Evolutionary conservation across 2,888 invertebrate genomes (phyloP).

Genomic region (Tillus elongatus): DNA sequence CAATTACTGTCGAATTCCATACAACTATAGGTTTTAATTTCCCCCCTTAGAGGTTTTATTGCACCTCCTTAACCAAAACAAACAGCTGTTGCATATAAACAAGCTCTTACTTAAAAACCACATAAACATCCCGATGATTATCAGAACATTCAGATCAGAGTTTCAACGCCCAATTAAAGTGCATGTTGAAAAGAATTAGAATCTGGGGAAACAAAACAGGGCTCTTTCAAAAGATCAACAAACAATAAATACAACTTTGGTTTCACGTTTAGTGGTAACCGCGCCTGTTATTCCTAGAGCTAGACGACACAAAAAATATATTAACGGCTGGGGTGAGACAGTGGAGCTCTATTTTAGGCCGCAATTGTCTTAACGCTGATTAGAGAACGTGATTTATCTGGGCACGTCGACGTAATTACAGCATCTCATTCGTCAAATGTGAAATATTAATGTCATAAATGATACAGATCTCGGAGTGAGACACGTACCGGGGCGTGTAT

Average conservation of each 20-base stretch:
- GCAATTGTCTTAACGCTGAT: slow-evolving; percentile 24
- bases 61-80: too few species aligned
- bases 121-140: too few species aligned
- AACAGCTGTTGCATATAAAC: too few species aligned
- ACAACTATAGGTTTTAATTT: too few species aligned
- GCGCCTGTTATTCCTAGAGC: slow-evolving; percentile 29
- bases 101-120: too few species aligned
- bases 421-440: slow-evolving; percentile 28
- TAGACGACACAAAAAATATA: slow-evolving; percentile 31
- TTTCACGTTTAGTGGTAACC: slow-evolving; percentile 25
- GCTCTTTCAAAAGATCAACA: slow-evolving; percentile 18
- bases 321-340: slow-evolving; percentile 25
- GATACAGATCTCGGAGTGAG: slow-evolving; percentile 13
- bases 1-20: too few species aligned
- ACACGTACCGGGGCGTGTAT: neutral
- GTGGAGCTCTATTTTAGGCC: slow-evolving; percentile 20
- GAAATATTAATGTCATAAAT: slow-evolving; percentile 31
- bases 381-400: slow-evolving; percentile 29
- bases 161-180: neutral
- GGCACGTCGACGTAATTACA: slow-evolving; percentile 29
- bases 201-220: slow-evolving; percentile 3
- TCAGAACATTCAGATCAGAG: neutral
- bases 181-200: neutral
- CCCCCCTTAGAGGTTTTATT: too few species aligned
- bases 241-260: slow-evolving; percentile 28